Conservation (phyloP, 2,888 invertebrate genomes). For the Capitulum mitella region DNA sequence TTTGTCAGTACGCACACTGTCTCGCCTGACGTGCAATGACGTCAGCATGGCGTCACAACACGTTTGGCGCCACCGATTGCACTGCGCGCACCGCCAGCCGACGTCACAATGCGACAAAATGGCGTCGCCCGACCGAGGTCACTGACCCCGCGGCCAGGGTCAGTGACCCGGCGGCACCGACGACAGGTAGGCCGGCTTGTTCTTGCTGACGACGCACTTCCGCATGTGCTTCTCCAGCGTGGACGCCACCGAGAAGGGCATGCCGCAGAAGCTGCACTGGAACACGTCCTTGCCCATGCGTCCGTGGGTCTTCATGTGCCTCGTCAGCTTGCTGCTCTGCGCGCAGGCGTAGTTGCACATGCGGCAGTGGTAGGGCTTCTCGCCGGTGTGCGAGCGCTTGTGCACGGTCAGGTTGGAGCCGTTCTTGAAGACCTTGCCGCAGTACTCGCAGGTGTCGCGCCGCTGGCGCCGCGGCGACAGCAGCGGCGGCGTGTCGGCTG, state of each 20-base stretch:
- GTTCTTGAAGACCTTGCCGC: constrained; percentile 67
- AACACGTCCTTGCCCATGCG: constrained; percentile 96
- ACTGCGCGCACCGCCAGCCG: no score
- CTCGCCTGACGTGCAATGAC: no score
- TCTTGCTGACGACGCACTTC: constrained; percentile 93
- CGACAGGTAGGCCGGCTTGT: constrained; percentile 51
- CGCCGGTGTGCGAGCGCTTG: constrained; percentile 93
- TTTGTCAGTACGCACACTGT: neutral
- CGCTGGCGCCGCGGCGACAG: constrained; percentile 47
- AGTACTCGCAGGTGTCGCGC: constrained; percentile 89
- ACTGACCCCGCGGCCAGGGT: neutral
- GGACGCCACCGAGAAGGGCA: constrained; percentile 99
- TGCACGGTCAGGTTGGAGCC: constrained; percentile 98
- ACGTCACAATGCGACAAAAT: no score
- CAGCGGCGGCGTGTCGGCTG: constrained; percentile 36
- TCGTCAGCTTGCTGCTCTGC: constrained; percentile 95
- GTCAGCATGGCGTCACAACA: no score
- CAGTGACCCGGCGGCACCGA: constrained; percentile 14
- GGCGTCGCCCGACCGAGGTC: neutral
- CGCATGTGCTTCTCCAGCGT: constrained; percentile 99
- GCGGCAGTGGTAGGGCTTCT: constrained; percentile 98
- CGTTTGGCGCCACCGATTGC: no score
- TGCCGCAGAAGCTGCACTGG: constrained; percentile 96
- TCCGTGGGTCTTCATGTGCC: constrained; percentile 99
- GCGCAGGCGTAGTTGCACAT: constrained; percentile 89